Conservation (phyloP, 2,113 vertebrate genomes). For the Ascaphus truei region DNA sequence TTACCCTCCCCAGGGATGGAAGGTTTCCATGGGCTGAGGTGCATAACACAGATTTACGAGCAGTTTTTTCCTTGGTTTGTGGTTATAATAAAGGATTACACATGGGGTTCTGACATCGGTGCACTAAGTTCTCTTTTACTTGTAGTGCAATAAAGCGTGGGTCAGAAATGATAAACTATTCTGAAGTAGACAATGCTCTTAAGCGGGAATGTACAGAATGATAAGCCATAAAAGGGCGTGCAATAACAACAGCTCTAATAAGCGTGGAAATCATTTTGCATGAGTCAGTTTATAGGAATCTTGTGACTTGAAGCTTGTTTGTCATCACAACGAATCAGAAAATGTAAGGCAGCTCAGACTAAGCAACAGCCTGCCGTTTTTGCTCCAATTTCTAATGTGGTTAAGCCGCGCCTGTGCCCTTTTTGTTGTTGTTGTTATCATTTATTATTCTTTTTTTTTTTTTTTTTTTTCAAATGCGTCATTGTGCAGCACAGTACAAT, state of each 20-base stretch:
- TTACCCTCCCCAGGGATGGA: too few species aligned
- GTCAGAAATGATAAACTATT: background rate
- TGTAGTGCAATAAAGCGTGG: background rate
- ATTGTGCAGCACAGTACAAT: background rate
- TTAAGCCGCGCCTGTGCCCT: background rate
- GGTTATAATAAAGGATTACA: too few species aligned
- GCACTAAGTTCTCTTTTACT: background rate
- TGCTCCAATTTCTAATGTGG: background rate
- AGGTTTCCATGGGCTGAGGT: too few species aligned
- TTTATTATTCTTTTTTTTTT: too few species aligned
- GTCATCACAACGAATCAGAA: slow-evolving; percentile 4
- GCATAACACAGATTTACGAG: too few species aligned
- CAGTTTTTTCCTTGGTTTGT: too few species aligned
- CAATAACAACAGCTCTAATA: background rate
- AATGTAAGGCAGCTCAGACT: background rate
- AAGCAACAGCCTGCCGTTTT: background rate
- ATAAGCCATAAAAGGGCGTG: background rate
- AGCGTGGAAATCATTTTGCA: background rate
- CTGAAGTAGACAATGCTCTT: background rate
- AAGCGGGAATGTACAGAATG: background rate
- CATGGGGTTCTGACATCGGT: too few species aligned
- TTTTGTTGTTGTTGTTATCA: background rate
- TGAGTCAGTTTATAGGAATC: slow-evolving; percentile 10
- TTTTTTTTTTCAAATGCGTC: background rate
- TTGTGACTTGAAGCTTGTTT: slow-evolving; percentile 9